Conservation (phyloP, 2,888 invertebrate genomes). For the Leptopilina syphax region DNA sequence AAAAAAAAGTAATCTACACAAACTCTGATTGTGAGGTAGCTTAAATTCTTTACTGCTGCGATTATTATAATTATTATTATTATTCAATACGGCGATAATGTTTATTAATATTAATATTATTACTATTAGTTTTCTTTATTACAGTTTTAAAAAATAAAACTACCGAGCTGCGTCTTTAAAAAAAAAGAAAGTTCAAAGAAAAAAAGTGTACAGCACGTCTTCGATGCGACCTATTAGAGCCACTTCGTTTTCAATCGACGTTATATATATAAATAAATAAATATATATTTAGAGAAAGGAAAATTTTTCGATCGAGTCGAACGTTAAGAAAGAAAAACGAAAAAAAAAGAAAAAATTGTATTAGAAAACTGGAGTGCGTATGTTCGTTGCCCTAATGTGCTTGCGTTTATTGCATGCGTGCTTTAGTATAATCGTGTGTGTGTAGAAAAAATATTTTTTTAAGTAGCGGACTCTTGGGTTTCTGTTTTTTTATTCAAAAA, state of each 20-base stretch:
- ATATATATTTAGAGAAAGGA: neutral
- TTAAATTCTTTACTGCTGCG: constrained; percentile 62
- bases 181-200: constrained; percentile 54
- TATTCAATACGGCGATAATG: constrained; percentile 65
- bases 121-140: constrained; percentile 43
- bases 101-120: constrained; percentile 59
- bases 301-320: constrained; percentile 22
- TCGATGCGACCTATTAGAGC: constrained; percentile 34
- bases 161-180: constrained; percentile 58
- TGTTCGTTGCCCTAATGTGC: constrained; percentile 33
- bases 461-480: constrained; percentile 22
- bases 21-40: constrained; percentile 50
- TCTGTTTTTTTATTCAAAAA: neutral
- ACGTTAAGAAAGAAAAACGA: neutral
- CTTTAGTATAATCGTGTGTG: constrained; percentile 36
- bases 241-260: constrained; percentile 37
- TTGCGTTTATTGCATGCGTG: constrained; percentile 36
- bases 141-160: constrained; percentile 1
- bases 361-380: constrained; percentile 28
- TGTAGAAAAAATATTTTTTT: constrained; percentile 9
- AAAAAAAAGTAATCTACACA: neutral
- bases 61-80: constrained; percentile 66
- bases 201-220: constrained; percentile 18
- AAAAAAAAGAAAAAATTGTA: neutral
- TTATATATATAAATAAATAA: neutral